A percentile compares a stretch with the other conserved stretches of the same genome.
Conservation (phyloP, 2,797 vertebrate genomes). For the Xenopus petersii region DNA sequence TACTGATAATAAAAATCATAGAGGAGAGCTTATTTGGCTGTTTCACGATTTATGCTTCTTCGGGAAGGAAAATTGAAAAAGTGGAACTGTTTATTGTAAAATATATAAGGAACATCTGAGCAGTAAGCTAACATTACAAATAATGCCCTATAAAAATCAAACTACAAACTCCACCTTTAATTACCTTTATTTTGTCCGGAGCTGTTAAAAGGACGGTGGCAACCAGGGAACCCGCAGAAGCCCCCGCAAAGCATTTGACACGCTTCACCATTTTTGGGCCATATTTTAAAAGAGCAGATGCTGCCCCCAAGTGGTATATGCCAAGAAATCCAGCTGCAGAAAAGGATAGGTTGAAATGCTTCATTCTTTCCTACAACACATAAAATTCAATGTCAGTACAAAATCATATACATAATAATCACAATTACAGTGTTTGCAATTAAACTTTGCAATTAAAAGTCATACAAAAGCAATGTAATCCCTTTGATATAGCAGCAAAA, state of each 20-base stretch:
- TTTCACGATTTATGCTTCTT: background rate
- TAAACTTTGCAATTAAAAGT: too few species aligned
- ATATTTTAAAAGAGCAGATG: slow-evolving; percentile 73
- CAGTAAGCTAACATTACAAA: background rate
- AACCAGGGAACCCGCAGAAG: slow-evolving; percentile 82
- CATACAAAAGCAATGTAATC: too few species aligned
- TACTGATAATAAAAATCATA: background rate
- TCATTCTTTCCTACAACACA: slow-evolving; percentile 62
- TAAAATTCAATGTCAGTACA: too few species aligned
- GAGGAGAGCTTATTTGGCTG: background rate
- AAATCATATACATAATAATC: too few species aligned
- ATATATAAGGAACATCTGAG: slow-evolving; percentile 10
- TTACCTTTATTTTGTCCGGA: slow-evolving; percentile 84
- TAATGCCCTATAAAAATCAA: background rate
- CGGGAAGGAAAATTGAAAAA: background rate
- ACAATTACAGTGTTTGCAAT: too few species aligned
- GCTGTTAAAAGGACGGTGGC: slow-evolving; percentile 80
- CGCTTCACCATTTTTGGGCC: slow-evolving; percentile 71
- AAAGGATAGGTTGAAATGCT: slow-evolving; percentile 81
- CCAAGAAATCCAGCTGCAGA: slow-evolving; percentile 80
- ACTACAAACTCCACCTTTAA: slow-evolving; percentile 33
- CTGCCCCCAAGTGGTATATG: slow-evolving; percentile 86
- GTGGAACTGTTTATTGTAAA: background rate
- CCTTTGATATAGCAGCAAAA: too few species aligned
- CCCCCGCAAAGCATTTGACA: slow-evolving; percentile 77